These are phyloP conservation scores for Dusona sp. DNA, from an alignment of 2,888 invertebrate genomes.

Conservation along the genomic window DNA sequence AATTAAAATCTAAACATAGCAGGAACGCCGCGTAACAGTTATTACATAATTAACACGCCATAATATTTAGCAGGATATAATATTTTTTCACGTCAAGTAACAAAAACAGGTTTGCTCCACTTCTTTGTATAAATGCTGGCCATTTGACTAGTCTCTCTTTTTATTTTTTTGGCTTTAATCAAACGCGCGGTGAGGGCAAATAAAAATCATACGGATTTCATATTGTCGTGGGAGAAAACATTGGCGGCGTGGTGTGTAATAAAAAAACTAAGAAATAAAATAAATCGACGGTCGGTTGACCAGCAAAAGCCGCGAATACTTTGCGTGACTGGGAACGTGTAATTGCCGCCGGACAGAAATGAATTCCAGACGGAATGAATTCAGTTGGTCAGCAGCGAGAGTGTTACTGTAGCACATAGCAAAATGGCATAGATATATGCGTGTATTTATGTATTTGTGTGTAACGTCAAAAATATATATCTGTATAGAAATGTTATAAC, in stretches of 20 bases:
- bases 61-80: not conserved
- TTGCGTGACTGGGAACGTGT: constrained; percentile 63
- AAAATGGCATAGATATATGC: constrained; percentile 41
- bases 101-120: constrained; percentile 45
- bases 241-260: constrained; percentile 20
- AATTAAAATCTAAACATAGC: not conserved
- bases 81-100: not conserved
- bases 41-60: constrained; percentile 36
- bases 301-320: constrained; percentile 57
- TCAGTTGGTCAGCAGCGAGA: constrained; percentile 61
- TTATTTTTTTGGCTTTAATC: constrained; percentile 20
- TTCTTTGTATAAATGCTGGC: not conserved
- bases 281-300: constrained; percentile 38
- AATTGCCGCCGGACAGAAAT: constrained; percentile 68
- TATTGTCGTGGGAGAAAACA: constrained; percentile 65
- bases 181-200: not conserved
- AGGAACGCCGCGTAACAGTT: not conserved
- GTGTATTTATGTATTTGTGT: constrained; percentile 15
- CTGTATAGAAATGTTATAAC: not conserved
- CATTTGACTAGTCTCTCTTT: constrained; percentile 6
- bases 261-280: constrained; percentile 37
- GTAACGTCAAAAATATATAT: not conserved
- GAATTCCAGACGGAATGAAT: constrained; percentile 67
- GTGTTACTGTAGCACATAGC: constrained; percentile 49
- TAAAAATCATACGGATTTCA: constrained; percentile 44